These are phyloP conservation scores for Xyrauchen texanus DNA, from an alignment of 2,113 vertebrate genomes.

Conservation along the genomic window DNA sequence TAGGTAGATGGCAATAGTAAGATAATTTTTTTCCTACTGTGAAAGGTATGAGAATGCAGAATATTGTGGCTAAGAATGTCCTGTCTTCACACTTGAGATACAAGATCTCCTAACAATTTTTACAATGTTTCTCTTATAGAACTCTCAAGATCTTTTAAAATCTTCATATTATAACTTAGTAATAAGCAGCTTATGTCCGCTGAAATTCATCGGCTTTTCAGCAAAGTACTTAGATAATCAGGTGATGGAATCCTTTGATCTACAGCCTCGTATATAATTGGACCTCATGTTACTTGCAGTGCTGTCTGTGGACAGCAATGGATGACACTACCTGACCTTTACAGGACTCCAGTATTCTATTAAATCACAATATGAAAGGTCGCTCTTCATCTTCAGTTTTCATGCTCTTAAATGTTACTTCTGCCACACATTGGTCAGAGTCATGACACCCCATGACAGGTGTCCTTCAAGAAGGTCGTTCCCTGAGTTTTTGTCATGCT, in stretches of 20 bases:
- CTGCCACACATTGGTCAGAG: constrained; percentile 42
- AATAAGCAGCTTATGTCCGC: constrained; percentile 19
- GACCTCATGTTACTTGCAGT: constrained; percentile 39
- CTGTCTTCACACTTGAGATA: not conserved
- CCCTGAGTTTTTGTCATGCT: constrained; percentile 70
- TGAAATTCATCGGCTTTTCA: constrained; percentile 17
- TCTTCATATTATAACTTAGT: constrained; percentile 14
- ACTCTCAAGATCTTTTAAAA: constrained; percentile 3
- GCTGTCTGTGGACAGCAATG: constrained; percentile 38
- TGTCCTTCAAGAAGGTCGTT: constrained; percentile 63
- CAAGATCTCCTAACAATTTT: constrained; percentile 1
- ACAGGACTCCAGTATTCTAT: constrained; percentile 55
- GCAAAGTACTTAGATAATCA: constrained; percentile 30
- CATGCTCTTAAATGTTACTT: constrained; percentile 62
- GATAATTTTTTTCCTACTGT: not conserved
- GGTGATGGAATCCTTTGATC: constrained; percentile 40
- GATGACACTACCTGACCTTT: constrained; percentile 55
- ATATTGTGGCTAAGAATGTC: not conserved
- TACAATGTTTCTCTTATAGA: not conserved
- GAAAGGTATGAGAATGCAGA: not conserved
- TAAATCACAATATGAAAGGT: constrained; percentile 62
- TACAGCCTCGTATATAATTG: constrained; percentile 42
- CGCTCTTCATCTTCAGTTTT: constrained; percentile 64
- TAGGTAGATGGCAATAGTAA: constrained; percentile 12
- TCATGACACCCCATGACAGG: constrained; percentile 47